Evolutionary conservation across 2,113 vertebrate species (phyloP).

Genomic region (Zosterops pallidus): DNA sequence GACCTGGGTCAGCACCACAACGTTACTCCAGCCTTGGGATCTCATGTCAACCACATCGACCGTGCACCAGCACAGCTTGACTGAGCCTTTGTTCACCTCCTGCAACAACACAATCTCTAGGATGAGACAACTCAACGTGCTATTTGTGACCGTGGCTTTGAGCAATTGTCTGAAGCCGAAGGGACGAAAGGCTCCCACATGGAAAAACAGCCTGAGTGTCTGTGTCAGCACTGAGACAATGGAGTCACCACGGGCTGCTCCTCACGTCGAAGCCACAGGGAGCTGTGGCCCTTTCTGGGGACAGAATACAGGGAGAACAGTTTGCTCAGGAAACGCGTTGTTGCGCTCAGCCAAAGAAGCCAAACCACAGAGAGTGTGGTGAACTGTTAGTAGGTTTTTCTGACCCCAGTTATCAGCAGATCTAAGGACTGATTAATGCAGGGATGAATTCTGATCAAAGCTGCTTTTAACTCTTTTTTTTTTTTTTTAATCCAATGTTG

Average conservation of each 20-base stretch:
- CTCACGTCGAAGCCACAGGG: neutral
- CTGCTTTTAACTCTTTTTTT: neutral
- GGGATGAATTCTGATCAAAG: neutral
- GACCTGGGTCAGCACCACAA: neutral
- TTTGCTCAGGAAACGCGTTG: neutral
- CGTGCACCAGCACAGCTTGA: neutral
- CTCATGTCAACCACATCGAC: fast-evolving
- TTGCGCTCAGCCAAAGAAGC: neutral
- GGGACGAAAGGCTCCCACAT: neutral
- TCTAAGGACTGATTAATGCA: neutral
- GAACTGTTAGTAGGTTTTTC: neutral
- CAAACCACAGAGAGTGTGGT: neutral
- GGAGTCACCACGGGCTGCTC: neutral
- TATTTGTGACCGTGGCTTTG: neutral
- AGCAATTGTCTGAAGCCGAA: neutral
- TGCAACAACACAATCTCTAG: neutral
- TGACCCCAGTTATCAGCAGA: neutral
- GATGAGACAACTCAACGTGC: neutral
- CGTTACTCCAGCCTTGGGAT: neutral
- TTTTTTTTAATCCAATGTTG: neutral
- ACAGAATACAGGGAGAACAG: neutral
- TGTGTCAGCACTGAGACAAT: neutral
- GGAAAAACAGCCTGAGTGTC: neutral
- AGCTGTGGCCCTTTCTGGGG: neutral
- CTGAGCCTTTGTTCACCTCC: neutral